Evolutionary conservation across 2,113 vertebrate genomes (phyloP).

Genomic region (Recurvirostra avosetta): DNA sequence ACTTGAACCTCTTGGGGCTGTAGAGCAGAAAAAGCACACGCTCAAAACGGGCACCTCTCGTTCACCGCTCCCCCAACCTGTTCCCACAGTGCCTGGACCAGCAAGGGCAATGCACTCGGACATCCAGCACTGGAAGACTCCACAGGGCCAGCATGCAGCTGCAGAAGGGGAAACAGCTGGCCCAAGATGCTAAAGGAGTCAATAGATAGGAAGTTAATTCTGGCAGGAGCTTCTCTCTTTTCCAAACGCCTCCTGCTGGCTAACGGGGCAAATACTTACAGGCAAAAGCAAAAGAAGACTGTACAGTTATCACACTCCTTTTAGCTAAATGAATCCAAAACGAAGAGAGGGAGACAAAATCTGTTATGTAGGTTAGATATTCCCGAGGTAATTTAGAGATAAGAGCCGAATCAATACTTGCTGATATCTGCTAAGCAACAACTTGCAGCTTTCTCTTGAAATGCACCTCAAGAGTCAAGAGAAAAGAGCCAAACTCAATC

Average conservation of each 20-base stretch:
- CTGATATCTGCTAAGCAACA: neutral
- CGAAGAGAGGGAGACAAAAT: neutral
- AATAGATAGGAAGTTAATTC: neutral
- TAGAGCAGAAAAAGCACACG: neutral
- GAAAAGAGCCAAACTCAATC: neutral
- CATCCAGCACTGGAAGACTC: neutral
- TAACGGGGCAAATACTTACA: neutral
- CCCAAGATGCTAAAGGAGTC: no score
- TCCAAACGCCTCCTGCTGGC: neutral
- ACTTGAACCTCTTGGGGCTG: neutral
- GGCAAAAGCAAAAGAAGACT: neutral
- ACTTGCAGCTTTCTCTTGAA: neutral
- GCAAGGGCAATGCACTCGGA: rapidly evolving
- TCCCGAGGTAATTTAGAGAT: neutral
- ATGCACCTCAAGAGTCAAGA: neutral
- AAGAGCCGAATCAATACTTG: neutral
- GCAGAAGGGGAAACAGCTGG: neutral
- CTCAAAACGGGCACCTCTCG: neutral
- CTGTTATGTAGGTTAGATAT: neutral
- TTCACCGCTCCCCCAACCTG: neutral
- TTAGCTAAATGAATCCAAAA: neutral
- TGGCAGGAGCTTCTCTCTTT: neutral
- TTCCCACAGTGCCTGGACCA: no score
- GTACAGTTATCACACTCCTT: neutral
- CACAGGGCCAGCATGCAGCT: neutral